These are phyloP conservation scores for Sycophila texana DNA, from an alignment of 2,888 invertebrate species.

Conservation along the genomic window DNA sequence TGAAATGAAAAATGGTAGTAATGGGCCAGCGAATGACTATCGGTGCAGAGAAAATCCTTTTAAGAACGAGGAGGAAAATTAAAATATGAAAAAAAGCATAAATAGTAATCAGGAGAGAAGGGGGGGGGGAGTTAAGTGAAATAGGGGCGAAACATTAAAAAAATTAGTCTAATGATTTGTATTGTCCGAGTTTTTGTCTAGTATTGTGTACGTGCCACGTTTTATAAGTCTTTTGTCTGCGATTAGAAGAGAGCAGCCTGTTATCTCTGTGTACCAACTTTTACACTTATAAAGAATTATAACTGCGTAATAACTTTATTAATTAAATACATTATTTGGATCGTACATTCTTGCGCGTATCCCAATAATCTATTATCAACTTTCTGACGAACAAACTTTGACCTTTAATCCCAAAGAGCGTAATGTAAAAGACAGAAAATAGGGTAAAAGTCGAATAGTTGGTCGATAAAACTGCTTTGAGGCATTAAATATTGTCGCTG, in stretches of 20 bases:
- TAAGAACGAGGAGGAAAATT: conserved; percentile 47
- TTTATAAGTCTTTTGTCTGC: conserved; percentile 73
- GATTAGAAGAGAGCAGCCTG: conserved; percentile 68
- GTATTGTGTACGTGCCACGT: conserved; percentile 74
- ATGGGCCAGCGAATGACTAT: conserved; percentile 68
- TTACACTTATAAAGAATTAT: conserved; percentile 68
- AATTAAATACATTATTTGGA: conserved; percentile 52
- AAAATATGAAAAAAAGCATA: conserved; percentile 50
- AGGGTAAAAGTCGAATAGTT: conserved; percentile 49
- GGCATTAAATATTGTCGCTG: conserved; percentile 19
- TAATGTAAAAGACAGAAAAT: conserved; percentile 36
- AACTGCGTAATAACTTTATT: conserved; percentile 56
- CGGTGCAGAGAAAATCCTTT: conserved; percentile 62
- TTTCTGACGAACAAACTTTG: conserved; percentile 55
- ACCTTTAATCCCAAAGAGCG: conserved; percentile 55
- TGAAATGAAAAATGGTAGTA: conserved; percentile 59
- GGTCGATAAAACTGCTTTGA: conserved; percentile 27
- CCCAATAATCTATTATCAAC: conserved; percentile 49
- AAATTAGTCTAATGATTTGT: conserved; percentile 73
- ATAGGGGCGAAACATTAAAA: conserved; percentile 52
- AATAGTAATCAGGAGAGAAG: conserved; percentile 9
- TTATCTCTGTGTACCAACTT: conserved; percentile 74
- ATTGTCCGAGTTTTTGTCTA: conserved; percentile 74
- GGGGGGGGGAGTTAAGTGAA: conserved; percentile 39
- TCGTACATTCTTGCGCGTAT: conserved; percentile 50